These are phyloP conservation scores for Nomada fucata DNA, from an alignment of 2,888 invertebrate species.

Conservation along the genomic window DNA sequence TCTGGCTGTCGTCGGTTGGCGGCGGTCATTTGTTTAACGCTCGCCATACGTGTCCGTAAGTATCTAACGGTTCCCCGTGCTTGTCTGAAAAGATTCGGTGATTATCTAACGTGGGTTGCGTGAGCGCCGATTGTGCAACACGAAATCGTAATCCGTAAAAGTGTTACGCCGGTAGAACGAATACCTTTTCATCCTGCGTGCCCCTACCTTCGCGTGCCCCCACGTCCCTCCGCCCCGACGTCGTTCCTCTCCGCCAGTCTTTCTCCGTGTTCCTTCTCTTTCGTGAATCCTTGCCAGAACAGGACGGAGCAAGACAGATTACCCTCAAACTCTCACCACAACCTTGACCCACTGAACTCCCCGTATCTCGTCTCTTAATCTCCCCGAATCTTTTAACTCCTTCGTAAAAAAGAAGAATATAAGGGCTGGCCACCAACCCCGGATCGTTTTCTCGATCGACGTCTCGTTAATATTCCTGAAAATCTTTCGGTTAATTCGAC, in stretches of 20 bases:
- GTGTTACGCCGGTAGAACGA: constrained; percentile 68
- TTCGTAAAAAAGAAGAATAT: constrained; percentile 2
- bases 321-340: constrained; percentile 70
- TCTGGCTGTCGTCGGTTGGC: background rate
- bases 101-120: constrained; percentile 75
- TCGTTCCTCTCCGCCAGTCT: constrained; percentile 32
- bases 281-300: constrained; percentile 32
- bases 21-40: constrained; percentile 5
- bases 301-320: constrained; percentile 62
- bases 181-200: constrained; percentile 36
- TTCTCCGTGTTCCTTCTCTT: constrained; percentile 56
- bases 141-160: constrained; percentile 75
- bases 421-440: background rate
- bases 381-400: constrained; percentile 41
- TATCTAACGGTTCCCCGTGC: constrained; percentile 67
- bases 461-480: background rate
- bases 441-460: too few relatives aligned
- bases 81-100: constrained; percentile 67
- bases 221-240: background rate
- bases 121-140: constrained; percentile 77
- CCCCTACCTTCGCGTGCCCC: constrained; percentile 3
- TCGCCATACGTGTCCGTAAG: constrained; percentile 34
- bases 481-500: background rate
- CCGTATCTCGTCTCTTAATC: constrained; percentile 53
- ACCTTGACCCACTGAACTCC: constrained; percentile 78